Percentiles rank a stretch among this genome's conserved stretches.
These are phyloP conservation scores for Acrobasis repandana DNA, from an alignment of 2,888 invertebrate species.

Conservation along the genomic window DNA sequence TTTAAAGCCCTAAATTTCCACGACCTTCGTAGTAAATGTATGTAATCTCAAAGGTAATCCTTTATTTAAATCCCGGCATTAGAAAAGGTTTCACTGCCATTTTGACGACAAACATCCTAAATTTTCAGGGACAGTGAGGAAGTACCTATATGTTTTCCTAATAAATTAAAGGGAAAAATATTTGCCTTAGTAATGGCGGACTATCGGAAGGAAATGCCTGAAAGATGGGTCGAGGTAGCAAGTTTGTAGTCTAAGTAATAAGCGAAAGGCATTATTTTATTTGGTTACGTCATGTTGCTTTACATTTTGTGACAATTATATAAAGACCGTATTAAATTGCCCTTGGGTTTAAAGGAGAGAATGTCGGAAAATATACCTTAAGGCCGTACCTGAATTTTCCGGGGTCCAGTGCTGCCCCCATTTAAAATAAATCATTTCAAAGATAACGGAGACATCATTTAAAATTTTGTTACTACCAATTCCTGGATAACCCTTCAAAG, in stretches of 20 bases:
- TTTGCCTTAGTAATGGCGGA: conserved; percentile 51
- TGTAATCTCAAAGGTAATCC: conserved; percentile 12
- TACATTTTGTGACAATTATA: too few species aligned
- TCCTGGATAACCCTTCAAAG: too few species aligned
- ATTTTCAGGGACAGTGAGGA: conserved; percentile 15
- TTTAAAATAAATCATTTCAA: too few species aligned
- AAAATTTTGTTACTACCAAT: too few species aligned
- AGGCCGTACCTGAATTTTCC: too few species aligned
- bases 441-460: too few species aligned
- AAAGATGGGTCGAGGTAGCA: conserved; percentile 38
- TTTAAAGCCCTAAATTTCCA: neutral
- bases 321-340: too few species aligned
- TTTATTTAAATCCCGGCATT: conserved; percentile 1
- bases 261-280: neutral
- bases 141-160: conserved; percentile 29
- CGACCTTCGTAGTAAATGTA: neutral
- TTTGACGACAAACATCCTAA: conserved; percentile 17
- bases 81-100: neutral
- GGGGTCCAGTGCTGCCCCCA: too few species aligned
- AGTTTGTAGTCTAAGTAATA: conserved; percentile 28
- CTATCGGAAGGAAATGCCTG: conserved; percentile 45
- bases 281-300: too few species aligned
- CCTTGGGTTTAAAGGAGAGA: too few species aligned
- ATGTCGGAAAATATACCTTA: too few species aligned
- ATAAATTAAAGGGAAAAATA: conserved; percentile 48